A percentile compares a stretch with the other conserved stretches of the same genome.
These are phyloP conservation scores for Micronisus gabar DNA, from an alignment of 2,113 vertebrate species.

Conservation along the genomic window DNA sequence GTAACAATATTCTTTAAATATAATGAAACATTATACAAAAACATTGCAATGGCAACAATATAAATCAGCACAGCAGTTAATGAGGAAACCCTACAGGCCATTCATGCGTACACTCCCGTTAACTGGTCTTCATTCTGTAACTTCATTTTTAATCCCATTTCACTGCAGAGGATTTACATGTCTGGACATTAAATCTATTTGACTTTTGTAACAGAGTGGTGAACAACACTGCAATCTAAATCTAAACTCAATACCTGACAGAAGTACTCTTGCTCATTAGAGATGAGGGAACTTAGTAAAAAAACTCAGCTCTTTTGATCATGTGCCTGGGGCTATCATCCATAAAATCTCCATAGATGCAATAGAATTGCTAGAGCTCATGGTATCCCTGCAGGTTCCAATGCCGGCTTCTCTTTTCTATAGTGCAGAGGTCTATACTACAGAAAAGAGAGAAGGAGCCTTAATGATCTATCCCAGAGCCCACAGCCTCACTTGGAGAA, in stretches of 20 bases:
- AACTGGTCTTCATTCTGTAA: not conserved
- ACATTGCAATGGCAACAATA: not conserved
- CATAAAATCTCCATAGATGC: not conserved
- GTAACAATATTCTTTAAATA: not conserved
- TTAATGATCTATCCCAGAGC: not conserved
- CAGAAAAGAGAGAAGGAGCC: not conserved
- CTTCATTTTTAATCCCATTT: not conserved
- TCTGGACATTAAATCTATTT: not conserved
- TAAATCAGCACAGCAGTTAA: constrained; percentile 1
- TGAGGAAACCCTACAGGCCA: not conserved
- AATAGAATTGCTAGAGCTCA: not conserved
- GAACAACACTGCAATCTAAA: not conserved
- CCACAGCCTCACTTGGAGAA: not conserved
- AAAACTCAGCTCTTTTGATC: not conserved
- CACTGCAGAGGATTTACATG: not conserved
- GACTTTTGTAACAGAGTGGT: not conserved
- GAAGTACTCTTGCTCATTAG: not conserved
- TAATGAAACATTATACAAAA: not conserved
- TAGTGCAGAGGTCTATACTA: not conserved
- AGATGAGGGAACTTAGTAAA: not conserved
- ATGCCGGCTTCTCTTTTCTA: not conserved
- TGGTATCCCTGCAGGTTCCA: not conserved
- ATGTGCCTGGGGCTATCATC: not conserved
- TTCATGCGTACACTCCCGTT: not conserved
- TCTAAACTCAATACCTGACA: not conserved